Base-by-base conservation (phyloP, 2,113 vertebrate genomes). In the Phalacrocorax brasilianus region DNA sequence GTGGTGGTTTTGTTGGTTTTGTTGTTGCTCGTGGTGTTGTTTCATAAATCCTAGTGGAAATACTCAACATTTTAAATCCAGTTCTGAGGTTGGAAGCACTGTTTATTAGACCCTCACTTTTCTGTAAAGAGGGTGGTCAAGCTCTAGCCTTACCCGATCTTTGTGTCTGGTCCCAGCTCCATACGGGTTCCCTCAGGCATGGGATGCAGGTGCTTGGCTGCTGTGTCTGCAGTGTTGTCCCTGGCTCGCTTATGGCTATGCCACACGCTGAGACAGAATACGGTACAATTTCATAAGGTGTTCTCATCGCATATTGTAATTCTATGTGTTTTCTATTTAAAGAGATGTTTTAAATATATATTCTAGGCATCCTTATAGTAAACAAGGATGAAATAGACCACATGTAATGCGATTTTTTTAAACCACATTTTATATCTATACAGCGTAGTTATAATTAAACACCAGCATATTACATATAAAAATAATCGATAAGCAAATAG, bases 341-440 rank as follows among this genome's bases (percentile, higher is more conserved):
- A 55, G 2, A 23, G 35, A 44, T 1, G 3, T 12, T 20, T 50
- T 50, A 59, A 84, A 38, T 17, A 27, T 1, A 26, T n/a, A 26
- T 19, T 62, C 14, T 32, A 49, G 27, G 9, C 7, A 35, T 53
- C 44, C 11, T 35, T 50, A n/a, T 1, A 16, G 14, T 11, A 56
- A 53, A 68, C 4, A 47, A 27, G 1, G 5, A 13, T 10, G 19
- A 61, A 56, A n/a, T 6, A 33, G 10, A 52, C 10, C 47, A 77
- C 71, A 81, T 6, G 52, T 5, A 50, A 27, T 5, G 18, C 50
- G 24, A n/a, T 2, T 5, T 10, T 45, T 56, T 59, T 0, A 1
- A 19, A n/a, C 0, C 0, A 0, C 35, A n/a, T 30, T 82, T 49
- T 50, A 59, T 15, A 22, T 3, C 6, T 3, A 14, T 27, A 44